Evolutionary conservation across 2,888 invertebrate species (phyloP), one percentile per base, ranked within the genome.

Genomic region (Acrobasis consociella): DNA sequence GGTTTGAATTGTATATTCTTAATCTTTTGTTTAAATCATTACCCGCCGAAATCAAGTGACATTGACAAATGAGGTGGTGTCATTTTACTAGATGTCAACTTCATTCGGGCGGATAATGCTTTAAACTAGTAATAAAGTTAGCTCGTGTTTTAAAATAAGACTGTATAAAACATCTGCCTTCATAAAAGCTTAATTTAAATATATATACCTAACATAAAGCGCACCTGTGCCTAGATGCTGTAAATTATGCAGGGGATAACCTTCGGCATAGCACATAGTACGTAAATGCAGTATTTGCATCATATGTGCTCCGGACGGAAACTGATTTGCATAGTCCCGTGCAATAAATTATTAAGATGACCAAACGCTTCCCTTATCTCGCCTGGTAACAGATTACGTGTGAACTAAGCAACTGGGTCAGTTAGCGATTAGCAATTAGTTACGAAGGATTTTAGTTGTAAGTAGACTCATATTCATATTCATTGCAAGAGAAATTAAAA

Each of bases 311-410:
- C 69, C 70, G 75, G 71, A 74, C 82, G 83, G 84, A 83, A 79
- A 76, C 73, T 73, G 77, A 84, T 84, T 85, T 83, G 82, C 83
- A 85, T 84, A 74, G 75, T 75, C 75, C 76, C 51, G 17, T 62
- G 67, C 60, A 66, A 65, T 85, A 84, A 80, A 82, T 85, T 81
- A 83, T 76, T 76, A 78, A 82, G 81, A 81, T 82, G 82, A 77
- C 81, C 76, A 73, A 78, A 81, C 75, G 77, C 75, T 75, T 72
- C 72, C 76, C 72, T 71, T 74, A 73, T 73, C 80, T 81, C 81
- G 77, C 69, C 72, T 76, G 78, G 75, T 78, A 80, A 82, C 78
- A 77, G 80, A 83, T 83, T 81, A 83, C 77, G 82, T 81, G 82
- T 74, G 78, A 80, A 77, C 73, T 71, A 71, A 72, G 73, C 70